These are phyloP conservation scores for Spinus pinus DNA, from an alignment of 2,797 vertebrate genomes.

Conservation along the genomic window DNA sequence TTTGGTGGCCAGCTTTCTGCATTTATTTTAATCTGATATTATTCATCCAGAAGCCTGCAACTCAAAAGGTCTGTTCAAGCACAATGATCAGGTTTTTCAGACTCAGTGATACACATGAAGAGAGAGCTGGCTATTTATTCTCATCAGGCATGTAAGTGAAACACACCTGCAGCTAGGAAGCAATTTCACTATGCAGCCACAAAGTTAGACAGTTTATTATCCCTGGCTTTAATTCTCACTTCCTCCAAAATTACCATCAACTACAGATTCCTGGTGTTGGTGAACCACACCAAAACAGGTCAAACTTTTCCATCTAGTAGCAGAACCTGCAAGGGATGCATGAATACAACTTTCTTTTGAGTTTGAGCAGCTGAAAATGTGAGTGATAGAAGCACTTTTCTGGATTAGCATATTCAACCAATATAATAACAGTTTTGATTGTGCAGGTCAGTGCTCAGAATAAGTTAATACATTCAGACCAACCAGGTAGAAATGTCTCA, in stretches of 20 bases:
- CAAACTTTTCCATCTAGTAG: background rate
- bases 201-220: background rate
- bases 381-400: background rate
- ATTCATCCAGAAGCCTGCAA: background rate
- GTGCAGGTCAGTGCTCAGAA: background rate
- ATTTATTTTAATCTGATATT: background rate
- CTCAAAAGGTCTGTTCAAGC: background rate
- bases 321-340: background rate
- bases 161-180: background rate
- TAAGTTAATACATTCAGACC: background rate
- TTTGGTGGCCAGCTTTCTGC: background rate
- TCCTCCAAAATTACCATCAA: background rate
- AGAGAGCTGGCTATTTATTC: background rate
- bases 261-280: background rate
- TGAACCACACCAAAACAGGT: background rate
- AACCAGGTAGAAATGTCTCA: background rate
- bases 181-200: background rate
- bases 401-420: background rate
- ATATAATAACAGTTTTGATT: background rate
- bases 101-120: rapidly evolving
- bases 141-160: background rate
- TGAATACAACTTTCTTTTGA: background rate
- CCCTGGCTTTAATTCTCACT: background rate
- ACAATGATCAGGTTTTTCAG: background rate
- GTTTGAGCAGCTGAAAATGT: background rate